Conservation (phyloP, 2,888 invertebrate genomes). For the Mycalesis mineus region DNA sequence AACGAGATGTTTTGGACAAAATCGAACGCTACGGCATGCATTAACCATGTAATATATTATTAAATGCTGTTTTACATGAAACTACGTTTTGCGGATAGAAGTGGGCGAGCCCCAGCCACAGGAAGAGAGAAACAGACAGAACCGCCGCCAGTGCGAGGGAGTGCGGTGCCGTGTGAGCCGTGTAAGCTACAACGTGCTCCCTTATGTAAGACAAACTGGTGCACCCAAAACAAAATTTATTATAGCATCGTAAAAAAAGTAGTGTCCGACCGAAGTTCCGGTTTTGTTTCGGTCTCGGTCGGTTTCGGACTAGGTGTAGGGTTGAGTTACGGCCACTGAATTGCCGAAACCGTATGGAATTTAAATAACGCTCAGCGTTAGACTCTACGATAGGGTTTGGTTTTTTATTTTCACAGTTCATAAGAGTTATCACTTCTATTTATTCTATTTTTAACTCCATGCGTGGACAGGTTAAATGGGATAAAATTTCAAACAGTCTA, state of each 20-base stretch:
- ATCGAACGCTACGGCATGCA: slow-evolving; percentile 30
- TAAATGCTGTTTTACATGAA: slow-evolving; percentile 21
- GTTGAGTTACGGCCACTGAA: no score
- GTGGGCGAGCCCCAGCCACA: slow-evolving; percentile 75
- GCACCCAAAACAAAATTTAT: slow-evolving; percentile 57
- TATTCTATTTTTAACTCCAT: not conserved
- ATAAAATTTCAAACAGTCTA: not conserved
- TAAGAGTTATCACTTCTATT: no score
- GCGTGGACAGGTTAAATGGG: not conserved
- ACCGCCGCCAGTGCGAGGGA: slow-evolving; percentile 75
- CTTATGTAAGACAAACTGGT: slow-evolving; percentile 58
- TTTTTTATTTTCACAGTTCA: not conserved
- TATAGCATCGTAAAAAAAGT: slow-evolving; percentile 47
- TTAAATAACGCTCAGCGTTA: not conserved
- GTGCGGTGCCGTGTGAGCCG: slow-evolving; percentile 69
- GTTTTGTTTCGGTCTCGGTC: slow-evolving; percentile 9
- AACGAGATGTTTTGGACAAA: slow-evolving; percentile 15
- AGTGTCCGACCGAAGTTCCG: slow-evolving; percentile 14
- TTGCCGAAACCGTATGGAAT: not conserved
- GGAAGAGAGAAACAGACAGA: slow-evolving; percentile 80
- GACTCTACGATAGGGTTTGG: not conserved
- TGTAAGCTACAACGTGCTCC: slow-evolving; percentile 69
- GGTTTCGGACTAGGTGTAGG: not conserved
- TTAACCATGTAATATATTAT: slow-evolving; percentile 12
- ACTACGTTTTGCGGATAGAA: slow-evolving; percentile 52